A percentile compares a stretch with the other conserved stretches of the same genome.
Evolutionary conservation across 2,888 invertebrate genomes (phyloP).

Genomic region (Zygogramma bicolorata): DNA sequence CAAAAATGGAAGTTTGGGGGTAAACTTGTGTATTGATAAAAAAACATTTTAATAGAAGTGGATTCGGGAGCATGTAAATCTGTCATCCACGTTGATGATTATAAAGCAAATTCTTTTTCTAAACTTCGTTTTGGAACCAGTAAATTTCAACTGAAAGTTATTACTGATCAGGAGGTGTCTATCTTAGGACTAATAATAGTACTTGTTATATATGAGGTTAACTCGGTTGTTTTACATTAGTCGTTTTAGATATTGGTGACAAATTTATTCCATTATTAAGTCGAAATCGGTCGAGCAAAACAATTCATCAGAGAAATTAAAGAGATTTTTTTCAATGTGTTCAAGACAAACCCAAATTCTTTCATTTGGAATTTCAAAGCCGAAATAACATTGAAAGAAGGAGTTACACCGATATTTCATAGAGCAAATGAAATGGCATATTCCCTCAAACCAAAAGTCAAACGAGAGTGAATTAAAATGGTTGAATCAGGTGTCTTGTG

Average conservation of each 20-base stretch:
- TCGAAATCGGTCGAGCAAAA: too few relatives aligned
- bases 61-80: background rate
- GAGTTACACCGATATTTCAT: background rate
- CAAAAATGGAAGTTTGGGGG: background rate
- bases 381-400: too few relatives aligned
- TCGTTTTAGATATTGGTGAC: background rate
- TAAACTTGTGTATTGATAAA: background rate
- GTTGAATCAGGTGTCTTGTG: background rate
- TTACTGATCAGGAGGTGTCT: background rate
- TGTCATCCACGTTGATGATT: background rate
- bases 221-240: background rate
- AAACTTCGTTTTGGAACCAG: background rate
- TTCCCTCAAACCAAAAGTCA: background rate
- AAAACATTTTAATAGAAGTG: background rate
- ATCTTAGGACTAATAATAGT: background rate
- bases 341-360: background rate
- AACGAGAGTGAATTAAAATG: background rate
- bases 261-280: background rate
- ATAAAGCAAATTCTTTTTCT: background rate
- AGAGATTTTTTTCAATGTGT: background rate
- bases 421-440: background rate
- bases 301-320: background rate
- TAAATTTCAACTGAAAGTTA: background rate
- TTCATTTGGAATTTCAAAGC: background rate
- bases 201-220: background rate